Evolutionary conservation across 2,113 vertebrate species (phyloP).

Genomic region (Archocentrus centrarchus): DNA sequence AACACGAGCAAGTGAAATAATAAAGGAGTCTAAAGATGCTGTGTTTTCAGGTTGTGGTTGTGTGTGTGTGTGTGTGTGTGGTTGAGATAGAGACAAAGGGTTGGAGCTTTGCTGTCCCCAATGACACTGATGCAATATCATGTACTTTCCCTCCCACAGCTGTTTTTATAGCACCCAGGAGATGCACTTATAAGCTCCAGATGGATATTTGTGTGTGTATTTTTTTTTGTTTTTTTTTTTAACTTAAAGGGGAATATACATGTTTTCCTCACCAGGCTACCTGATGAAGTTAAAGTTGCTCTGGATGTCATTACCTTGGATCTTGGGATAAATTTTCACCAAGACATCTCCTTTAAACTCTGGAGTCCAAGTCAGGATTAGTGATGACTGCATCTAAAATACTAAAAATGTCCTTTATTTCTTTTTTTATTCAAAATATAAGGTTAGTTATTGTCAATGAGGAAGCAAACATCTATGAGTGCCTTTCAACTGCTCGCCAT

Average conservation of each 20-base stretch:
- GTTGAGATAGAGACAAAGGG: background rate
- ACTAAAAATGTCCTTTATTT: too few species aligned
- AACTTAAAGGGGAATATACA: background rate
- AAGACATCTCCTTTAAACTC: background rate
- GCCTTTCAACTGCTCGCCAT: too few species aligned
- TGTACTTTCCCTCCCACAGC: background rate
- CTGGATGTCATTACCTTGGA: fast-evolving
- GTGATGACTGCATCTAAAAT: background rate
- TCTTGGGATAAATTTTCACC: background rate
- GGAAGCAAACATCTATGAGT: too few species aligned
- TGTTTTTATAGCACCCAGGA: background rate
- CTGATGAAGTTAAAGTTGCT: background rate
- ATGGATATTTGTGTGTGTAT: background rate
- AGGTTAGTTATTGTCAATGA: too few species aligned
- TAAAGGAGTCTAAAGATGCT: slow-evolving; percentile 65
- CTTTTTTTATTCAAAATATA: too few species aligned
- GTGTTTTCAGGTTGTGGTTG: background rate
- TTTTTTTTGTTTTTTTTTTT: background rate
- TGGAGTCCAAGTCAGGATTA: background rate
- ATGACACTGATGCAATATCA: background rate
- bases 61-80: slow-evolving; percentile 11
- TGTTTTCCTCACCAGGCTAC: background rate
- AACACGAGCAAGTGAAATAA: slow-evolving; percentile 56
- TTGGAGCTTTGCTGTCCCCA: background rate
- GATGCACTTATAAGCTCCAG: background rate